Evolutionary conservation across 2,113 vertebrate genomes (phyloP).

Genomic region (Electrona antarctica): DNA sequence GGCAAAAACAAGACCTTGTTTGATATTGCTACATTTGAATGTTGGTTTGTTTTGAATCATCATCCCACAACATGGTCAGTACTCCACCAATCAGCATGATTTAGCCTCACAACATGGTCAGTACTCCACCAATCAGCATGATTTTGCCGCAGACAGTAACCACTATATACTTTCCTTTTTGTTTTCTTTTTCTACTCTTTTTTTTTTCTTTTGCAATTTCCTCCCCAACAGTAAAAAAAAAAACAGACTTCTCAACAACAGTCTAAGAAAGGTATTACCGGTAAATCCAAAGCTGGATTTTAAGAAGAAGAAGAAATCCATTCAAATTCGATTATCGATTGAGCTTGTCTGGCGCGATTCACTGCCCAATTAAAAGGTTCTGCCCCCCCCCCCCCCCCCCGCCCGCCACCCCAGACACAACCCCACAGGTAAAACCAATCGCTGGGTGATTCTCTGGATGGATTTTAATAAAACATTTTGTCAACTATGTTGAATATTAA

Average conservation of each 20-base stretch:
- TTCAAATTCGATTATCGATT: slow-evolving; percentile 60
- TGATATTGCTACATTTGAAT: slow-evolving; percentile 82
- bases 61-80: slow-evolving; percentile 52
- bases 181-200: too few relatives aligned
- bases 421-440: slow-evolving; percentile 56
- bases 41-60: slow-evolving; percentile 64
- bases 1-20: slow-evolving; percentile 76
- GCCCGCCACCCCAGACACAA: background rate
- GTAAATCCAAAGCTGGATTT: slow-evolving; percentile 68
- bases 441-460: slow-evolving; percentile 53
- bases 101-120: slow-evolving; percentile 61
- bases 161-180: slow-evolving; percentile 20
- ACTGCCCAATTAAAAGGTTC: slow-evolving; percentile 18
- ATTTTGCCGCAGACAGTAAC: slow-evolving; percentile 60
- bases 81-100: slow-evolving; percentile 42
- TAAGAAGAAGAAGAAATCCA: slow-evolving; percentile 63
- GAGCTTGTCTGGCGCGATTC: slow-evolving; percentile 42
- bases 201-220: slow-evolving; percentile 53
- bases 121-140: slow-evolving; percentile 37
- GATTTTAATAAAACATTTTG: slow-evolving; percentile 41
- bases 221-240: slow-evolving; percentile 69
- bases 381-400: slow-evolving; percentile 5
- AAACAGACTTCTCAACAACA: slow-evolving; percentile 70
- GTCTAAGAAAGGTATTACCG: slow-evolving; percentile 68
- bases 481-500: slow-evolving; percentile 39